Percentiles rank a stretch among this genome's conserved stretches.
Conservation (phyloP, 2,888 invertebrate genomes). For the Hydroisotoma schaefferi region DNA sequence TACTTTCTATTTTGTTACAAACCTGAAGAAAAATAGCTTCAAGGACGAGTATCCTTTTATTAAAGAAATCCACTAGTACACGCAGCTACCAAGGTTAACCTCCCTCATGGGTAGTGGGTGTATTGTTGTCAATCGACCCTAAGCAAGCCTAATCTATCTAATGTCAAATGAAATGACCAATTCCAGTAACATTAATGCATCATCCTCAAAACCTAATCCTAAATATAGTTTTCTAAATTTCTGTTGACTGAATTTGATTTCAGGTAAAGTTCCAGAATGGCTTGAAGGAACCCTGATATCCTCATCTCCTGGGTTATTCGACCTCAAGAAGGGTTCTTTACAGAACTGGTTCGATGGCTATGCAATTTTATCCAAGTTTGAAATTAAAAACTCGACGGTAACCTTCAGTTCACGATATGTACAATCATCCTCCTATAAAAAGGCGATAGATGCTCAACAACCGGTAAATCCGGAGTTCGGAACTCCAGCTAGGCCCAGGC, state of each 20-base stretch:
- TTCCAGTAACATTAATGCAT: neutral
- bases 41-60: too few species aligned
- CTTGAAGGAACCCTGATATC: slow-evolving; percentile 53
- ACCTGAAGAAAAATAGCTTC: too few species aligned
- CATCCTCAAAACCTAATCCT: neutral
- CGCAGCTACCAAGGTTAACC: neutral
- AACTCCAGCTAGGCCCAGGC: slow-evolving; percentile 52
- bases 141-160: neutral
- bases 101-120: neutral
- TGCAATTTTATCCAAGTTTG: slow-evolving; percentile 54
- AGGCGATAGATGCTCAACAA: slow-evolving; percentile 52
- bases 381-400: slow-evolving; percentile 52
- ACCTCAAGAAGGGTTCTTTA: slow-evolving; percentile 52
- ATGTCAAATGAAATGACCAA: neutral
- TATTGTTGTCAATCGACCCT: neutral
- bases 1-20: too few species aligned
- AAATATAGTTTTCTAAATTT: neutral
- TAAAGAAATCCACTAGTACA: neutral
- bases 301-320: slow-evolving; percentile 56
- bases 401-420: slow-evolving; percentile 51
- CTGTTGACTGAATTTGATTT: too few species aligned
- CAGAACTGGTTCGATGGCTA: slow-evolving; percentile 56
- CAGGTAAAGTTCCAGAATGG: slow-evolving; percentile 54
- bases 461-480: slow-evolving; percentile 56
- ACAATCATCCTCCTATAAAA: slow-evolving; percentile 53